A percentile compares a stretch with the other conserved stretches of the same genome.
Evolutionary conservation across 2,888 invertebrate species (phyloP).

Genomic region (Isoperla grammatica): DNA sequence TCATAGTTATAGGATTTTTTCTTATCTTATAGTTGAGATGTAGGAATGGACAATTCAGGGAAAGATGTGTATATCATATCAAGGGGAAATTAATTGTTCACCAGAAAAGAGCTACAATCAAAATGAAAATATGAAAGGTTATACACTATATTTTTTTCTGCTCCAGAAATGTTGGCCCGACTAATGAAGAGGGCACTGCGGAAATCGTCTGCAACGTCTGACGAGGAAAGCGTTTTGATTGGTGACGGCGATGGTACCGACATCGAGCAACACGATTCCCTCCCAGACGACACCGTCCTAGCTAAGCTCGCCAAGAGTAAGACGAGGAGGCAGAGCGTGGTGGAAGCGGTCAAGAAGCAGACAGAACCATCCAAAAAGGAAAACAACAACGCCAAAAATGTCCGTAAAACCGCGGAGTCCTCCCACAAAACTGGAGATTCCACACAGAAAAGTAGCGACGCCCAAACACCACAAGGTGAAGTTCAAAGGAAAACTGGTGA

Average conservation of each 20-base stretch:
- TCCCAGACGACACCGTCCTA: constrained; percentile 54
- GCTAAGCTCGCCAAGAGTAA: constrained; percentile 32
- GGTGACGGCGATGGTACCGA: constrained; percentile 45
- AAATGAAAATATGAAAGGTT: no score
- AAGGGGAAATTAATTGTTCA: no score
- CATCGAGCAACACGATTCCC: constrained; percentile 50
- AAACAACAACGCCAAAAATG: constrained; percentile 26
- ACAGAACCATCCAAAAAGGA: no score
- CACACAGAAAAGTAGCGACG: no score
- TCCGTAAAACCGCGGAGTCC: constrained; percentile 6
- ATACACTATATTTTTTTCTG: no score
- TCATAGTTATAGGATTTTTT: neutral
- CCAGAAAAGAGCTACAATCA: no score
- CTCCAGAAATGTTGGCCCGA: constrained; percentile 51
- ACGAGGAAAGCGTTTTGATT: constrained; percentile 46
- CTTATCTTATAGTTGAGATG: no score
- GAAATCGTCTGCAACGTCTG: constrained; percentile 53
- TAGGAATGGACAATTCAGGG: no score
- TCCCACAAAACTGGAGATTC: no score
- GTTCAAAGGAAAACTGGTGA: neutral
- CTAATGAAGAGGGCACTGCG: constrained; percentile 55
- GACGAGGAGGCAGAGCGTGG: neutral
- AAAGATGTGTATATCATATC: no score
- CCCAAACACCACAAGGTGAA: no score
- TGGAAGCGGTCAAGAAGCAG: constrained; percentile 16